Evolutionary conservation across 2,888 invertebrate species (phyloP).

Genomic region (Electrophaes corylata): DNA sequence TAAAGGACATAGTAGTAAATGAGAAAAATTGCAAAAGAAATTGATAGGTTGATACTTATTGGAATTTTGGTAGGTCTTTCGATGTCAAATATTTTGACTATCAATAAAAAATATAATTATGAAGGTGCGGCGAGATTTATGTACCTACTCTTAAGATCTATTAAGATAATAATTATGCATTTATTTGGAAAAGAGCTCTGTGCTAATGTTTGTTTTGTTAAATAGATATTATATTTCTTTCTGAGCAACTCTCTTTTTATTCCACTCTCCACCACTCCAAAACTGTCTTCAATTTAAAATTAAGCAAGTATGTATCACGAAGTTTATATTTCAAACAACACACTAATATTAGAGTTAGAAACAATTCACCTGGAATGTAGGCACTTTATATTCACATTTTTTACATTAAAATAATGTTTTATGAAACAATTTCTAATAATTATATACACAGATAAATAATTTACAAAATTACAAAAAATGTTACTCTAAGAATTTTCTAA

Average conservation of each 20-base stretch:
- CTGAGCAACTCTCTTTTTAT: slow-evolving; percentile 40
- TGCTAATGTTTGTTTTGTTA: slow-evolving; percentile 20
- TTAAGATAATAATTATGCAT: slow-evolving; percentile 17
- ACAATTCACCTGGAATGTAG: slow-evolving; percentile 76
- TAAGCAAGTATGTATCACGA: slow-evolving; percentile 11
- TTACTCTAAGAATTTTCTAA: neutral
- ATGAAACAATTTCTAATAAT: neutral
- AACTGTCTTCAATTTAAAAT: no score
- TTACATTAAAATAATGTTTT: neutral
- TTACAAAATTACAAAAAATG: slow-evolving; percentile 7
- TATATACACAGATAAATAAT: neutral
- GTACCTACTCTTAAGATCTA: no score
- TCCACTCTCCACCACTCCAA: no score
- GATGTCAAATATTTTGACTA: neutral
- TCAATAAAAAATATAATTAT: neutral
- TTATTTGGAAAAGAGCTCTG: slow-evolving; percentile 20
- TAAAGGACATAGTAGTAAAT: no score
- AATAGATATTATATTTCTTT: slow-evolving; percentile 65
- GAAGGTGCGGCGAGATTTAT: neutral
- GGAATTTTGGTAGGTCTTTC: no score
- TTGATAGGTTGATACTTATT: no score
- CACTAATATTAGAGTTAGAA: slow-evolving; percentile 50
- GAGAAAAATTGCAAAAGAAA: no score
- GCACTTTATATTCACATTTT: slow-evolving; percentile 64
- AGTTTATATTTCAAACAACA: slow-evolving; percentile 44